These are phyloP conservation scores for Brenthis ino DNA, from an alignment of 2,888 invertebrate species.

Conservation along the genomic window DNA sequence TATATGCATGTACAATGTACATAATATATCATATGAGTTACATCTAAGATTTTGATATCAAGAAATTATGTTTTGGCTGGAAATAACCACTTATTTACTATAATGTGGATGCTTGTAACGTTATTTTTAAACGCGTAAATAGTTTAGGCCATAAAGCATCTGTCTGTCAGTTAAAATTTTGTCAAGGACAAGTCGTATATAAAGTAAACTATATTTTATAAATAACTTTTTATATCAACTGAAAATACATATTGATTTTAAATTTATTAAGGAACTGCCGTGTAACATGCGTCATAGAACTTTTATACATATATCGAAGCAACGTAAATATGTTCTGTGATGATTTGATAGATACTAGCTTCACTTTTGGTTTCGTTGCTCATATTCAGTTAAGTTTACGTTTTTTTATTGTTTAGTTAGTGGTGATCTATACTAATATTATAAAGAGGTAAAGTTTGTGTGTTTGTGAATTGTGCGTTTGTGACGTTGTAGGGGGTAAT, in stretches of 20 bases:
- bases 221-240: conserved; percentile 59
- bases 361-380: too few relatives aligned
- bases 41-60: not conserved
- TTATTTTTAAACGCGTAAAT: conserved; percentile 49
- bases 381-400: too few relatives aligned
- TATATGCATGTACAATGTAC: too few relatives aligned
- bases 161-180: conserved; percentile 56
- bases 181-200: conserved; percentile 64
- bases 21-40: too few relatives aligned
- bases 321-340: conserved; percentile 15
- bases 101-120: conserved; percentile 52
- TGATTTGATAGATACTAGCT: not conserved
- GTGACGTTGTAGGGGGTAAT: too few relatives aligned
- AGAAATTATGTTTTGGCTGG: conserved; percentile 3
- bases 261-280: conserved; percentile 41
- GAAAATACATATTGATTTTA: conserved; percentile 55
- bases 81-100: conserved; percentile 36
- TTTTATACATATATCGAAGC: conserved; percentile 1
- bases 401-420: too few relatives aligned
- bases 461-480: too few relatives aligned
- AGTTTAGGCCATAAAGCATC: conserved; percentile 58
- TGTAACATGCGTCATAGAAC: conserved; percentile 41
- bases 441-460: too few relatives aligned
- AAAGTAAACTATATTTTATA: conserved; percentile 56
- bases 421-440: too few relatives aligned